Base-by-base conservation (phyloP, 2,797 vertebrate species). In the Allobates femoralis region DNA sequence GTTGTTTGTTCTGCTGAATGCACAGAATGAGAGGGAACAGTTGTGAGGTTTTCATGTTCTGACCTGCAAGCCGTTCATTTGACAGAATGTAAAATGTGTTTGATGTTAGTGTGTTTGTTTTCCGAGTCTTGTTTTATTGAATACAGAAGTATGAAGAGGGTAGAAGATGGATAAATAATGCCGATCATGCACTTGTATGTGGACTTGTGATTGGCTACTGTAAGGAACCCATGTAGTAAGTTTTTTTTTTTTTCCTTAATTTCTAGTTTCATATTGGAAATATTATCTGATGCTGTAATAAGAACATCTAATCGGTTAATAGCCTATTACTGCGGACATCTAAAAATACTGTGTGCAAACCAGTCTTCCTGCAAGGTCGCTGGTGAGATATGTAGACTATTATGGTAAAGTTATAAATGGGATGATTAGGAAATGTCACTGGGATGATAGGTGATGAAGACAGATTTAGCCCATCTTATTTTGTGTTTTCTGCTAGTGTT, bases 321-420 rank as follows among this genome's bases (percentile, higher is more conserved):
- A 79, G 76, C 51, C 7, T n/a, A 14, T 78, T 79, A 55, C 60
- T 53, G 32, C 34, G 18, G 23, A 23, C 58, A 41, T 58, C 84
- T 80, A 80, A 73, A 80, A 80, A 85, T 85, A 85, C 77, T 30
- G 62, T 0, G 62, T 46, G 26, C 62, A 69, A 66, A 71, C 62
- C 34, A 23, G 23, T 4, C 62, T 14, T 41, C 50, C 78, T 62
- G 41, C 56, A 34, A 79, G 66, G 66, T 28, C 26, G 18, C 3
- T 26, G 32, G n/a, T 6, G 16, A n/a, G 60, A 79, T 46, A 69
- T 71, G 23, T 51, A 30, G n/a, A 62, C 76, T 73, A 60, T 85
- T 85, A 80, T 80, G 50, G 64, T 60, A 62, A 85, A 62, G 66
- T 46, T 85, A 71, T 51, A 51, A 80, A 85, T 80, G 77, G 77